Evolutionary conservation across 2,113 vertebrate species (phyloP), one percentile per base, ranked within the genome.

Genomic region (Mormyrus lacerda): DNA sequence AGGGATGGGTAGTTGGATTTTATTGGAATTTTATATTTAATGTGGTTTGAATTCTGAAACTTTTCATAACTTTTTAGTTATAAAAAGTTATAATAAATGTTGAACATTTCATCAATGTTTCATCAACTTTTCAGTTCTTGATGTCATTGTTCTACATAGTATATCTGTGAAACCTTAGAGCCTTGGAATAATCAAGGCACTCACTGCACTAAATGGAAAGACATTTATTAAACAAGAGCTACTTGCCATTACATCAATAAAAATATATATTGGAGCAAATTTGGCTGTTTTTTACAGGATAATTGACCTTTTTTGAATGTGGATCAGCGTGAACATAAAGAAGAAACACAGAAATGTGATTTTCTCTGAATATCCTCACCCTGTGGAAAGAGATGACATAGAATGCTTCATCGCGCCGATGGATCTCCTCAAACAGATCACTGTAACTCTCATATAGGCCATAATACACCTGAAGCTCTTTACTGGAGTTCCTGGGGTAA

Each of bases 341-440:
- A 21, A 50, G 47, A 50, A 31, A 79, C 7, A 15, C 11, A 10
- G 17, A 50, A 88, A 65, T 88, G 35, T 39, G 21, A 31, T 42
- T 47, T 82, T 55, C 31, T 55, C 15, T 55, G 9, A 51, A 50
- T 24, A 44, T 79, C 95, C 97, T 97, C 92, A 99, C 98, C 95
- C 97, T 96, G 89, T 97, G 97, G 94, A 99, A 99, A 8, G 98
- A 99, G 89, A 99, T 97, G 1, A 99, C 96, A 1, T 99, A 99
- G 93, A 99, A 99, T 0, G 98, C 99, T 93, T 99, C 98, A 3
- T 97, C 97, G 51, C 96, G 95, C 42, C 98, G 96, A 91, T 92
- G 96, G 92, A 99, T 95, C 89, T 98, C 97, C 90, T 98, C 97
- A 24, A 99, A 97, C 90, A 99, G 98, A 90, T 97, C 96, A 27